A percentile compares a stretch with the other conserved stretches of the same genome.
phyloP scores from a whole-genome alignment of 1,140 invertebrate genomes.

The Bombus haemorrhoidalis region DNA sequence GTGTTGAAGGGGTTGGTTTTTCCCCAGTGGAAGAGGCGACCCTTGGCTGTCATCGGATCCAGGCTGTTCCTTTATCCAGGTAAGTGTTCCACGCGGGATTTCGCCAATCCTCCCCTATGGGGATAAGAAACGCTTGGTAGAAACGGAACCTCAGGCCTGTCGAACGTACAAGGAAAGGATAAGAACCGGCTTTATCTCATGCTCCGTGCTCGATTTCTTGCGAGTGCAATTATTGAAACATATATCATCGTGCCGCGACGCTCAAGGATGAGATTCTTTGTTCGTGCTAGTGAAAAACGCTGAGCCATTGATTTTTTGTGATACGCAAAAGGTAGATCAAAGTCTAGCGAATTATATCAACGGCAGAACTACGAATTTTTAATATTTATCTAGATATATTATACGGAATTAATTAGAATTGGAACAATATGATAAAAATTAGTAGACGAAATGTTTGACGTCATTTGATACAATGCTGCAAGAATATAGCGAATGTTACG shows the following conservation, averaged over 20 bases:
- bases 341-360: too few species aligned
- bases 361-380: too few species aligned
- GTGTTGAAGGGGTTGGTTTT: slow-evolving; percentile 87
- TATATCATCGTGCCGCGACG: background rate
- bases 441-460: too few species aligned
- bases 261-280: background rate
- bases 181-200: slow-evolving; percentile 27
- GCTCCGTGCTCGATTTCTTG: background rate
- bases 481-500: too few species aligned
- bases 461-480: too few species aligned
- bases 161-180: slow-evolving; percentile 10
- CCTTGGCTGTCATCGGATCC: slow-evolving; percentile 85
- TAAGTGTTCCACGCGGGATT: slow-evolving; percentile 72
- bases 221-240: slow-evolving; percentile 30
- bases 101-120: slow-evolving; percentile 4
- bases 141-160: background rate
- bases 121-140: slow-evolving; percentile 44
- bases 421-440: too few species aligned
- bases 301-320: background rate
- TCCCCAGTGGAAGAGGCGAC: slow-evolving; percentile 86
- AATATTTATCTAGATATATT: too few species aligned
- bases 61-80: slow-evolving; percentile 85
- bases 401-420: too few species aligned
- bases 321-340: too few species aligned
- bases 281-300: too few species aligned